These are phyloP conservation scores for Epinotia brunnichana DNA, from an alignment of 2,888 invertebrate species.

Conservation along the genomic window DNA sequence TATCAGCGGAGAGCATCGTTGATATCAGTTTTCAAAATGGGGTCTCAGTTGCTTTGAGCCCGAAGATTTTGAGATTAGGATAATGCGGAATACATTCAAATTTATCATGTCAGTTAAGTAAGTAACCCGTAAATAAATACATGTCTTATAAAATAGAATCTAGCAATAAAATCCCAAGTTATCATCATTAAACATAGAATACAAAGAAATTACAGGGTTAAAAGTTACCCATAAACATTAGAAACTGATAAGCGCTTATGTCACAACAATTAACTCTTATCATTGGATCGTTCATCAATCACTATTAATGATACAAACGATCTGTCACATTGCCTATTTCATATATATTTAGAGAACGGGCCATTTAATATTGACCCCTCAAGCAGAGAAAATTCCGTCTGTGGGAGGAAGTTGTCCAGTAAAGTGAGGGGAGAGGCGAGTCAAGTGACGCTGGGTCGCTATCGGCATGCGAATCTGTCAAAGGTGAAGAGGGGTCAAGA, in stretches of 20 bases:
- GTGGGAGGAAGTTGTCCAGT: slow-evolving; percentile 11
- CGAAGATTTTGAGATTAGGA: neutral
- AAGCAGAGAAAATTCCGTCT: slow-evolving; percentile 38
- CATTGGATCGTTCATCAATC: slow-evolving; percentile 65
- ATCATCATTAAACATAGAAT: slow-evolving; percentile 23
- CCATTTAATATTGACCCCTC: slow-evolving; percentile 54
- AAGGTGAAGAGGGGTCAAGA: slow-evolving; percentile 67
- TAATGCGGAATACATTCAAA: neutral
- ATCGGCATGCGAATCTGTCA: slow-evolving; percentile 74
- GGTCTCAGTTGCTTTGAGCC: neutral
- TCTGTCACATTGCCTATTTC: slow-evolving; percentile 58
- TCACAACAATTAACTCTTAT: slow-evolving; percentile 65
- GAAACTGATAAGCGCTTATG: slow-evolving; percentile 49
- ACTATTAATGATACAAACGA: slow-evolving; percentile 59
- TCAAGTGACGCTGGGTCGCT: slow-evolving; percentile 56
- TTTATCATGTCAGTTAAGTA: slow-evolving; percentile 6
- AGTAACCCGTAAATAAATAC: too few species aligned
- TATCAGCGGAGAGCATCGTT: slow-evolving; percentile 28
- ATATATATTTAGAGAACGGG: slow-evolving; percentile 38
- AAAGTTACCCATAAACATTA: slow-evolving; percentile 37
- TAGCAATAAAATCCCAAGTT: neutral
- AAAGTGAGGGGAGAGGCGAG: slow-evolving; percentile 46
- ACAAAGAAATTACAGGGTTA: slow-evolving; percentile 35
- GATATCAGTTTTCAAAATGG: slow-evolving; percentile 36
- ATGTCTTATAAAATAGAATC: neutral